Conservation (phyloP, 1,140 invertebrate genomes). For the Drosophila navojoa region DNA sequence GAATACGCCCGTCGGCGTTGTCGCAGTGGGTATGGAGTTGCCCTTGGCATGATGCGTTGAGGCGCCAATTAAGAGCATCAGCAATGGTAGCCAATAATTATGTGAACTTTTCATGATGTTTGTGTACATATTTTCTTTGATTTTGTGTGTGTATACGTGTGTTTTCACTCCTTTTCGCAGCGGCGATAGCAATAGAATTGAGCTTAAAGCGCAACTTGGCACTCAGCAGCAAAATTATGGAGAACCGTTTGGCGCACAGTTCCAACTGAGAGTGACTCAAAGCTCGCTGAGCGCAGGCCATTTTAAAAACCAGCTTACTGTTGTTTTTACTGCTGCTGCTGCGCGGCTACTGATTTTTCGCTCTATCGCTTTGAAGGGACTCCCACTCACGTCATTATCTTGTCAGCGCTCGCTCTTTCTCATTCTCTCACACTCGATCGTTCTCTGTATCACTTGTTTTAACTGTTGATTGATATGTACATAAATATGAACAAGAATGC, state of each 20-base stretch:
- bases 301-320: conserved; percentile 76
- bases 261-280: conserved; percentile 73
- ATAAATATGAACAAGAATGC: conserved; percentile 28
- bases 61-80: conserved; percentile 40
- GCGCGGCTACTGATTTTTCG: conserved; percentile 22
- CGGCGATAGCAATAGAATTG: conserved; percentile 4
- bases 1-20: conserved; percentile 70
- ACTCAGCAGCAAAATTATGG: conserved; percentile 15
- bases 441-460: conserved; percentile 12
- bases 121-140: conserved; percentile 45
- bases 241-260: conserved; percentile 63
- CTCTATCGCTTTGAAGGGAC: conserved; percentile 46
- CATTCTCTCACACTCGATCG: background rate
- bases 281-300: conserved; percentile 40
- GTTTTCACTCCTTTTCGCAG: conserved; percentile 37
- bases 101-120: conserved; percentile 47
- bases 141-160: conserved; percentile 14
- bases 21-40: conserved; percentile 61
- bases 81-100: conserved; percentile 28
- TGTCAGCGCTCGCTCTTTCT: background rate
- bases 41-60: conserved; percentile 23
- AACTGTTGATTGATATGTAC: conserved; percentile 37
- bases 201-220: conserved; percentile 25
- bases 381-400: conserved; percentile 52
- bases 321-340: conserved; percentile 18